Percentiles rank a stretch among this genome's conserved stretches.
These are phyloP conservation scores for Heterohyrax brucei DNA, from an alignment of 2,797 vertebrate genomes.

Conservation along the genomic window DNA sequence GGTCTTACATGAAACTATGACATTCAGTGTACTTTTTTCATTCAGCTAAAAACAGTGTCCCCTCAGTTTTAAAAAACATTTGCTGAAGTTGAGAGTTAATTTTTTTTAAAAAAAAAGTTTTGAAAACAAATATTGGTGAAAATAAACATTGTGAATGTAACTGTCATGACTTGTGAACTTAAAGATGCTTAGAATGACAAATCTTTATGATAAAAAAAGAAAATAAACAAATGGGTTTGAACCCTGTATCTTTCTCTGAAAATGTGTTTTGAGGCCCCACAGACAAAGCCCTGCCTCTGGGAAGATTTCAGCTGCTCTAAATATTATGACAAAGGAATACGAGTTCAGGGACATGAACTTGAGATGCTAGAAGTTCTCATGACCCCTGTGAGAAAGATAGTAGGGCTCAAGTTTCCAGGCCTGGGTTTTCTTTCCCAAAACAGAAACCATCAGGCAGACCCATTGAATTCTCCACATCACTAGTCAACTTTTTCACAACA, in stretches of 20 bases:
- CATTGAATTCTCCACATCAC: constrained; percentile 10
- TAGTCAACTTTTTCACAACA: constrained; percentile 28
- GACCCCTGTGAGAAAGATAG: constrained; percentile 79
- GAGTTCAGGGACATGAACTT: constrained; percentile 79
- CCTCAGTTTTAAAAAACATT: constrained; percentile 1
- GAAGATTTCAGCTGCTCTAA: constrained; percentile 75
- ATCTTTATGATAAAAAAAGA: neutral
- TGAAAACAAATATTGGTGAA: neutral
- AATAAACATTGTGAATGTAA: neutral
- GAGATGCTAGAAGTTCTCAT: constrained; percentile 77
- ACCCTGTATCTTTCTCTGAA: constrained; percentile 33
- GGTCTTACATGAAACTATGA: neutral
- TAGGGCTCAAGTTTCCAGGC: constrained; percentile 74
- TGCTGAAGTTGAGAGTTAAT: constrained; percentile 43
- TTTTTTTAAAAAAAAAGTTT: neutral
- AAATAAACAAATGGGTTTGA: constrained; percentile 70
- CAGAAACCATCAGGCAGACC: constrained; percentile 49
- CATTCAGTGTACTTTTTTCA: constrained; percentile 15
- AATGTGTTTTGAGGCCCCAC: constrained; percentile 65
- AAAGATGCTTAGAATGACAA: neutral
- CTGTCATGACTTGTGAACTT: neutral
- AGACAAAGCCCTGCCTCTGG: constrained; percentile 69
- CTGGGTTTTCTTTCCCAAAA: constrained; percentile 70
- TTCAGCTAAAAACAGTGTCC: constrained; percentile 10
- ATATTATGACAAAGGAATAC: constrained; percentile 75